Evolutionary conservation across 1,140 invertebrate species (phyloP).

Genomic region (Tigriopus japonicus): DNA sequence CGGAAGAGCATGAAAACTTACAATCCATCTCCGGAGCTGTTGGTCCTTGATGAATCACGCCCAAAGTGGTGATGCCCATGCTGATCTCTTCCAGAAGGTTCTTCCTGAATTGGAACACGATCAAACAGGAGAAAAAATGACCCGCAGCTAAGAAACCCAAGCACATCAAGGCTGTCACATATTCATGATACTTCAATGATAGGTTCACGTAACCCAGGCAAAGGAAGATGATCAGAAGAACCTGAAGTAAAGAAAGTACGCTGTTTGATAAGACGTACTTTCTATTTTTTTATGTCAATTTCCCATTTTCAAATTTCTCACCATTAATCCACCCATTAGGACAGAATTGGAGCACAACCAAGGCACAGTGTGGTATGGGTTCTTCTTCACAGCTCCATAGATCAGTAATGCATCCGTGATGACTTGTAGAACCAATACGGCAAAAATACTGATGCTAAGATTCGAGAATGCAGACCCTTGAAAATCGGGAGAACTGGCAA

Average conservation of each 20-base stretch:
- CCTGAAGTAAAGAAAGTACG: neutral
- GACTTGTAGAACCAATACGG: neutral
- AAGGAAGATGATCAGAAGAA: conserved; percentile 2
- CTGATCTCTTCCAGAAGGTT: neutral
- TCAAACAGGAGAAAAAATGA: conserved; percentile 4
- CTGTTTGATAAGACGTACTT: too few species aligned
- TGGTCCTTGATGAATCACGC: too few species aligned
- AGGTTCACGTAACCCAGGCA: neutral
- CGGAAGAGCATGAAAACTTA: too few species aligned
- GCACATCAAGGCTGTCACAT: neutral
- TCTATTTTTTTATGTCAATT: too few species aligned
- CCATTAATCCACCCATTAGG: neutral
- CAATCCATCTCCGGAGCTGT: too few species aligned
- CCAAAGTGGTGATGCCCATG: too few species aligned
- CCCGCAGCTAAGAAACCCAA: neutral
- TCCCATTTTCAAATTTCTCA: too few species aligned
- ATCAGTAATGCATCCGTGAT: neutral
- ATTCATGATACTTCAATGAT: conserved; percentile 2
- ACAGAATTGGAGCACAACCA: neutral
- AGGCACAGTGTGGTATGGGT: neutral
- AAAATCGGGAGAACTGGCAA: too few species aligned
- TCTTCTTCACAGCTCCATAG: neutral
- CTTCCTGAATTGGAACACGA: conserved; percentile 10
- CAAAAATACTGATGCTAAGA: neutral
- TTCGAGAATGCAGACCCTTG: neutral